phyloP scores from a whole-genome alignment of 2,113 vertebrate species.

The Albula glossodonta region DNA sequence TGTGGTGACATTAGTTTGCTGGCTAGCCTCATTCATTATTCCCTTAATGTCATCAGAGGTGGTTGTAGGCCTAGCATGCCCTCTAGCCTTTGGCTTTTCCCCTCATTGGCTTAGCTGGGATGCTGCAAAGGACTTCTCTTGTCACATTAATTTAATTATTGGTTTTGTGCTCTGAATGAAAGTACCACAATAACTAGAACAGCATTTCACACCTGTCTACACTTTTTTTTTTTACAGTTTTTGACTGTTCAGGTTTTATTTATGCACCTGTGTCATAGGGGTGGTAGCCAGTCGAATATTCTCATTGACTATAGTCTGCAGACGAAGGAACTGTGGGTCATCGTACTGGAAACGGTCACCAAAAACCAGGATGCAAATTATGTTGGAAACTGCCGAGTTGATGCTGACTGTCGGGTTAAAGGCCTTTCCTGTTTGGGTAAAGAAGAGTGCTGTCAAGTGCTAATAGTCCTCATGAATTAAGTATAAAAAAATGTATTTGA shows the following conservation, averaged over 20 bases:
- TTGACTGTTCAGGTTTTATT: not conserved
- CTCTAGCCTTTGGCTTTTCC: too few relatives aligned
- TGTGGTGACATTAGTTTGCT: too few relatives aligned
- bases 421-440: slow-evolving; percentile 48
- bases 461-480: too few relatives aligned
- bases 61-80: too few relatives aligned
- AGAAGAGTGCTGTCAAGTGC: not conserved
- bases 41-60: too few relatives aligned
- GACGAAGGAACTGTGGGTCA: slow-evolving; percentile 53
- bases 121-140: too few relatives aligned
- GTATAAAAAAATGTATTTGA: too few relatives aligned
- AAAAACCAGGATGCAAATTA: slow-evolving; percentile 66
- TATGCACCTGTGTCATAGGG: slow-evolving; percentile 59
- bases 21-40: too few relatives aligned
- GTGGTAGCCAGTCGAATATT: slow-evolving; percentile 50
- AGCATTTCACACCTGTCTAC: too few relatives aligned
- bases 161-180: not conserved
- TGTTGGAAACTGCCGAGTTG: slow-evolving; percentile 63
- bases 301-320: slow-evolving; percentile 60
- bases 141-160: not conserved
- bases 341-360: slow-evolving; percentile 69
- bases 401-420: slow-evolving; percentile 55
- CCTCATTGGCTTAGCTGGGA: too few relatives aligned
- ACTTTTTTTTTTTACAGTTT: not conserved
- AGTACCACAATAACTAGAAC: too few relatives aligned